These are phyloP conservation scores for Siphonodentalium dalli DNA, from an alignment of 2,888 invertebrate genomes.

Conservation along the genomic window DNA sequence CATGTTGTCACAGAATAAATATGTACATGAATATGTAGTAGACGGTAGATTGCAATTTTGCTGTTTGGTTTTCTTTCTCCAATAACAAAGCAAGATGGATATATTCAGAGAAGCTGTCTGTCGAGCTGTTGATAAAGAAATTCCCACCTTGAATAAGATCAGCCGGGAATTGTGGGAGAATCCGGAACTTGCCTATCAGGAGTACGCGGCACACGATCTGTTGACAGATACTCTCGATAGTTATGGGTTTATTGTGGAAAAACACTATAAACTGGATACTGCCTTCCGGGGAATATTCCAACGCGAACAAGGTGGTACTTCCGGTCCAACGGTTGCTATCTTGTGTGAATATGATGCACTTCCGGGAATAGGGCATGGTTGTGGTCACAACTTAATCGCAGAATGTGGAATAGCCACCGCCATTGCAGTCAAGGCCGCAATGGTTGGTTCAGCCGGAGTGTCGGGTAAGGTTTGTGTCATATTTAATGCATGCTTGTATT, in stretches of 20 bases:
- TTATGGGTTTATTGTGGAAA: conserved; percentile 49
- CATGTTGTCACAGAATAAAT: too few species aligned
- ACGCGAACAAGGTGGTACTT: neutral
- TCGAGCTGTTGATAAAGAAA: conserved; percentile 30
- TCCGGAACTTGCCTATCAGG: conserved; percentile 56
- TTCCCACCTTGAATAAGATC: conserved; percentile 33
- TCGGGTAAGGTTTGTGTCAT: conserved; percentile 28
- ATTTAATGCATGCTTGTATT: too few species aligned
- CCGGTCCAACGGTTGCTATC: conserved; percentile 53
- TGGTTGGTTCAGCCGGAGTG: conserved; percentile 27
- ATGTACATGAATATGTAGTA: too few species aligned
- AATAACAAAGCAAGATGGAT: too few species aligned
- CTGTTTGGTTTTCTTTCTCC: too few species aligned
- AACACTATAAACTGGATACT: conserved; percentile 45
- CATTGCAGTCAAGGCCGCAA: conserved; percentile 49
- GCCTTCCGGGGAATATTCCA: conserved; percentile 43
- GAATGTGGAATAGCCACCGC: conserved; percentile 59
- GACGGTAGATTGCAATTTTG: too few species aligned
- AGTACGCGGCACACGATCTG: conserved; percentile 50
- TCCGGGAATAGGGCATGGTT: conserved; percentile 62
- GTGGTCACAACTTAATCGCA: conserved; percentile 63
- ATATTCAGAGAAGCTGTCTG: too few species aligned
- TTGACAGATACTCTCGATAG: conserved; percentile 45
- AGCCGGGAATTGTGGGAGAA: conserved; percentile 57
- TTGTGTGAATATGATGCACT: conserved; percentile 65